Percentiles rank a stretch among this genome's conserved stretches.
These are phyloP conservation scores for Cerastis rubricosa DNA, from an alignment of 2,888 invertebrate genomes.

Conservation along the genomic window DNA sequence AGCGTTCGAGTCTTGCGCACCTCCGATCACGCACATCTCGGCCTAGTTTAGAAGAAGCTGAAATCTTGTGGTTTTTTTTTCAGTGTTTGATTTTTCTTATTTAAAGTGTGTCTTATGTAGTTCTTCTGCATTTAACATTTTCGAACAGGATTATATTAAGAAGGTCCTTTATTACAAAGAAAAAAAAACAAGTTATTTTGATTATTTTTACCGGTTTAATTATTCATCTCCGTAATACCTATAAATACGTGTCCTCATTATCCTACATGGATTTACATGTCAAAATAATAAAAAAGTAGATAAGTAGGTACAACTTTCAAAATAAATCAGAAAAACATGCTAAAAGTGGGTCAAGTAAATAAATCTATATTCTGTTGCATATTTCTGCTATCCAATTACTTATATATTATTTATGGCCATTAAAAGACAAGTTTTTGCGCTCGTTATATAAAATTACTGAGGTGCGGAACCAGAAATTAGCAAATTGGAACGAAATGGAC, in stretches of 20 bases:
- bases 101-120: background rate
- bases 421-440: conserved; percentile 61
- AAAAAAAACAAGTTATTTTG: background rate
- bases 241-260: conserved; percentile 18
- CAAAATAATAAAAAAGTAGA: conserved; percentile 37
- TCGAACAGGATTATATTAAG: background rate
- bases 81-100: background rate
- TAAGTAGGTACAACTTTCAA: conserved; percentile 31
- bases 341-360: conserved; percentile 48
- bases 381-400: conserved; percentile 46
- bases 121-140: background rate
- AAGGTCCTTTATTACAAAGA: background rate
- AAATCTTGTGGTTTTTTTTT: background rate
- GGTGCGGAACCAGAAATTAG: conserved; percentile 78
- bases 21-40: conserved; percentile 19
- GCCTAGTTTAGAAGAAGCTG: conserved; percentile 16
- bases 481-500: conserved; percentile 81
- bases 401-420: conserved; percentile 48
- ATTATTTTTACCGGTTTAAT: background rate
- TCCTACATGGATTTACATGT: conserved; percentile 7
- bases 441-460: conserved; percentile 71
- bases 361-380: conserved; percentile 42
- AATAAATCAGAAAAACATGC: conserved; percentile 20
- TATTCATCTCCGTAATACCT: conserved; percentile 6
- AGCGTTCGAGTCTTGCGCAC: conserved; percentile 62